Evolutionary conservation across 2,113 vertebrate species (phyloP).

Genomic region (Amphilophus citrinellus): DNA sequence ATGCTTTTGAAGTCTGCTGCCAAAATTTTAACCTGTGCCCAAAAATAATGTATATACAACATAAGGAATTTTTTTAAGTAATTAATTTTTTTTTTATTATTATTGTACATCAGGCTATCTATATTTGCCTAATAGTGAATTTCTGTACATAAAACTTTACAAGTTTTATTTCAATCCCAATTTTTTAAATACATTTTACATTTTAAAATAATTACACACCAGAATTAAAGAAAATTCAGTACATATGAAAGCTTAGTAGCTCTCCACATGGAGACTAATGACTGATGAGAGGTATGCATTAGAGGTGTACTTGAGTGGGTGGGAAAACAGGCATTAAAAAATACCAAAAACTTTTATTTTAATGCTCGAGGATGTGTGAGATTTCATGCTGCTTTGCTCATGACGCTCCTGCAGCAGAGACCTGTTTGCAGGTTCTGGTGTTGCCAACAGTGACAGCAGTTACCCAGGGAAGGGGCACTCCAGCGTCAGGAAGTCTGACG

Average conservation of each 20-base stretch:
- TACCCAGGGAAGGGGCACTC: conserved; percentile 8
- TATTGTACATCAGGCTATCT: too few species aligned
- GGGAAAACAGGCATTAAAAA: conserved; percentile 32
- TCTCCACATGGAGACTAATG: conserved; percentile 22
- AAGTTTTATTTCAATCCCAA: neutral
- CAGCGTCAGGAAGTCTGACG: neutral
- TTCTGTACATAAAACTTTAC: neutral
- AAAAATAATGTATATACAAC: neutral
- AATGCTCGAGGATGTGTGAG: conserved; percentile 28
- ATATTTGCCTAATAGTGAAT: neutral
- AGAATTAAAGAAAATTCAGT: neutral
- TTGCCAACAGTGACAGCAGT: neutral
- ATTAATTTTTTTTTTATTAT: too few species aligned
- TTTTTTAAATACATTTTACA: neutral
- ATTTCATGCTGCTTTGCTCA: conserved; percentile 35
- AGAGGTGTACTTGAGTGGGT: conserved; percentile 34
- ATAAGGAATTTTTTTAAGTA: too few species aligned
- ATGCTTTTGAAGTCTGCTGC: neutral
- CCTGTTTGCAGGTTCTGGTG: neutral
- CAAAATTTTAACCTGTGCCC: neutral
- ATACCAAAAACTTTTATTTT: conserved; percentile 8
- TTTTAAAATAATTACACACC: conserved; percentile 1
- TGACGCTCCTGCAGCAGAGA: neutral
- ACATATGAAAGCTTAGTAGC: neutral
- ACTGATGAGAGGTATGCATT: conserved; percentile 37